Evolutionary conservation across 2,113 vertebrate genomes (phyloP).

Genomic region (Orycteropus afer): DNA sequence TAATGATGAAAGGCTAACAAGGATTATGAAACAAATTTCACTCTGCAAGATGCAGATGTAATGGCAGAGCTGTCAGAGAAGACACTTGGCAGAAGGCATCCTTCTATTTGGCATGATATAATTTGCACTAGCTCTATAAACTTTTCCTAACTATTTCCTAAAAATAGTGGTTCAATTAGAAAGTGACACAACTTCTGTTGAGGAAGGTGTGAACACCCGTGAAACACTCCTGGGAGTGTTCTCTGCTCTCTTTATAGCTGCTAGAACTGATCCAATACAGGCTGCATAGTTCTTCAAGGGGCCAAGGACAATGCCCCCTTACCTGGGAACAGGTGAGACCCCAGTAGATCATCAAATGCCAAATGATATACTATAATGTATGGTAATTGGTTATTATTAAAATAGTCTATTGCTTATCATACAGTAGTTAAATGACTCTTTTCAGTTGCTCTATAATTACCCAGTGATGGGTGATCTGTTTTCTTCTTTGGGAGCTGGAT

Average conservation of each 20-base stretch:
- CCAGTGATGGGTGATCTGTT: conserved; percentile 82
- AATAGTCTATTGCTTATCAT: conserved; percentile 87
- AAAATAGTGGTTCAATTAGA: conserved; percentile 81
- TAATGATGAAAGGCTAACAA: neutral
- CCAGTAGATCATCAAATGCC: conserved; percentile 84
- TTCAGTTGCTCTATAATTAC: conserved; percentile 86
- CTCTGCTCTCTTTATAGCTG: no score
- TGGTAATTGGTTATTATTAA: conserved; percentile 88
- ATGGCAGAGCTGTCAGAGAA: conserved; percentile 77
- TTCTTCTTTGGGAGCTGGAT: conserved; percentile 79
- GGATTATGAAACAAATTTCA: conserved; percentile 38
- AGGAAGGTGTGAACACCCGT: conserved; percentile 80
- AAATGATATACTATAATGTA: conserved; percentile 85
- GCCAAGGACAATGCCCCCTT: neutral
- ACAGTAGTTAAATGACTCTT: conserved; percentile 85
- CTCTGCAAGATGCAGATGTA: neutral
- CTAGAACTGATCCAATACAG: neutral
- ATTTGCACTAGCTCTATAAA: conserved; percentile 81
- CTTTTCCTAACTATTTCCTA: conserved; percentile 74
- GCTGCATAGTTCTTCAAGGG: neutral
- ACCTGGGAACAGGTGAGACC: conserved; percentile 82
- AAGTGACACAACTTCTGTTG: conserved; percentile 79
- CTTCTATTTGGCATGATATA: conserved; percentile 71
- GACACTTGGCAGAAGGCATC: conserved; percentile 57
- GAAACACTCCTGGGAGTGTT: conserved; percentile 75